Conservation (phyloP, 2,113 vertebrate genomes). For the rabbit (Oryctolagus cuniculus) region DNA sequence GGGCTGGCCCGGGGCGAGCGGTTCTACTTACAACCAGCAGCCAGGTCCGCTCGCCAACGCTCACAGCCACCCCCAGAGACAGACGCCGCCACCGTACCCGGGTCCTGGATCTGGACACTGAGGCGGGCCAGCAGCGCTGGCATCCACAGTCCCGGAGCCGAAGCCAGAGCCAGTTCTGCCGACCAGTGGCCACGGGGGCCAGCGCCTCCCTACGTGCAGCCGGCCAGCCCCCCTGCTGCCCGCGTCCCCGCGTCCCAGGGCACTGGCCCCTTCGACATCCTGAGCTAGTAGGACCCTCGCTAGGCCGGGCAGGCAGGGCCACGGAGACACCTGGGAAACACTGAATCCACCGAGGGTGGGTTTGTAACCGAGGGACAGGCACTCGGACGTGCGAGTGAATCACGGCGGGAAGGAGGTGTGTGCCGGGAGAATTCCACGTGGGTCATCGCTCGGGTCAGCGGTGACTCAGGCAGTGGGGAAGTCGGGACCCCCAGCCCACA, state of each 20-base stretch:
- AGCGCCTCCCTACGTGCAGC: too few species aligned
- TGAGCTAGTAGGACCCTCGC: background rate
- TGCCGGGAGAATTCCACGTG: fast-evolving
- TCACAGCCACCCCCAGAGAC: fast-evolving
- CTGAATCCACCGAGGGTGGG: fast-evolving
- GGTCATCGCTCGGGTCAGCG: background rate
- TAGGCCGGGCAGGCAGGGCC: too few species aligned
- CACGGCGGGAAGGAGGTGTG: fast-evolving
- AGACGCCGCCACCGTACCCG: background rate
- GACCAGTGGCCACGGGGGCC: too few species aligned
- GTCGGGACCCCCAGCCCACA: background rate
- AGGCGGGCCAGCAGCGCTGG: background rate
- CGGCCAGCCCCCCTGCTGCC: background rate
- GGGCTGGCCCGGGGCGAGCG: background rate
- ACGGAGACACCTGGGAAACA: fast-evolving
- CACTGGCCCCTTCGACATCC: background rate
- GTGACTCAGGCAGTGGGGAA: background rate
- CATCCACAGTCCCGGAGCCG: background rate
- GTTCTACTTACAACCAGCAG: background rate
- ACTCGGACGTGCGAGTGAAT: fast-evolving
- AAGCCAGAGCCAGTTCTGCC: fast-evolving
- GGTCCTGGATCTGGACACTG: background rate
- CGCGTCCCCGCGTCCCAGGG: background rate
- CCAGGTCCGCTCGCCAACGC: fast-evolving
- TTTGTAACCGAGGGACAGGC: fast-evolving